Percentiles rank a stretch among this genome's conserved stretches.
These are phyloP conservation scores for Macrobrachium nipponense DNA, from an alignment of 1,140 invertebrate species.

Conservation along the genomic window DNA sequence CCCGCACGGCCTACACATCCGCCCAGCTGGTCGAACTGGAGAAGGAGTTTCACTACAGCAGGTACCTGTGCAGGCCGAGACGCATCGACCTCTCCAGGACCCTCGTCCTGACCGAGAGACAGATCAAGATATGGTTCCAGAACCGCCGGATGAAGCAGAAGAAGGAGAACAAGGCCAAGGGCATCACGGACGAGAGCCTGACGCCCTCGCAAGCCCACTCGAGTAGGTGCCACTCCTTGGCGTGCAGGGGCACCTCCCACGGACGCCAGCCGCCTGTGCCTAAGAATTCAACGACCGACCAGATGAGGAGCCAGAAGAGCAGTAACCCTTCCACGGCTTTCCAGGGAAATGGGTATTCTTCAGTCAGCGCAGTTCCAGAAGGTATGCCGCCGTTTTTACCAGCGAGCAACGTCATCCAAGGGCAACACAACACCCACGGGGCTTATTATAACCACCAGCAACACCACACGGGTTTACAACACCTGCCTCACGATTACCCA, in stretches of 20 bases:
- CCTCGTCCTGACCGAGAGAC: slow-evolving; percentile 83
- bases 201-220: slow-evolving; percentile 75
- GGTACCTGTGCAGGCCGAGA: slow-evolving; percentile 84
- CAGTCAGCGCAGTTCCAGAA: too few species aligned
- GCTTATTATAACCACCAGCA: not conserved
- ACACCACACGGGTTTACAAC: not conserved
- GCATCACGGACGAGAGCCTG: slow-evolving; percentile 88
- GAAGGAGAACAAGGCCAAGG: slow-evolving; percentile 88
- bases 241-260: slow-evolving; percentile 14
- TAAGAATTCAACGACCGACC: not conserved
- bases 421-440: slow-evolving; percentile 2
- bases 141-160: slow-evolving; percentile 99
- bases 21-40: slow-evolving; percentile 80
- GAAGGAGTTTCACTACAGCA: slow-evolving; percentile 91
- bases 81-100: slow-evolving; percentile 85
- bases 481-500: not conserved
- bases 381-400: too few species aligned
- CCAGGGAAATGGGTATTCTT: too few species aligned
- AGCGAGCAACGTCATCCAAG: too few species aligned
- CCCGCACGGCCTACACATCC: slow-evolving; percentile 71
- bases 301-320: not conserved
- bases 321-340: too few species aligned
- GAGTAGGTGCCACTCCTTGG: slow-evolving; percentile 21
- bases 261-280: not conserved
- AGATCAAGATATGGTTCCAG: slow-evolving; percentile 98